Conservation (phyloP, 2,113 vertebrate genomes). For the Lampris incognitus region DNA sequence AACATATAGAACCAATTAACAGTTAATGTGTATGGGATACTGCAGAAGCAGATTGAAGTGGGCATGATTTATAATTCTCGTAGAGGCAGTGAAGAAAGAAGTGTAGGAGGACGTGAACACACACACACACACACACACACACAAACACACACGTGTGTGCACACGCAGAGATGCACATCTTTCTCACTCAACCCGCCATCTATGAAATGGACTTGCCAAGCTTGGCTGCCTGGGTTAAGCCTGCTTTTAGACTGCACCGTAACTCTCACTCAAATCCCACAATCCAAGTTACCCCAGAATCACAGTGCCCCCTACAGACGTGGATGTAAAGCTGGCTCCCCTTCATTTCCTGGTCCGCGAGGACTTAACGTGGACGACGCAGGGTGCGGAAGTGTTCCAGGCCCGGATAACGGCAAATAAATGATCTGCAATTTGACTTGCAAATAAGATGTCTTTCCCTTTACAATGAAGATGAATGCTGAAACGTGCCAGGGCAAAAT, state of each 20-base stretch:
- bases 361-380: background rate
- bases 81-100: conserved; percentile 63
- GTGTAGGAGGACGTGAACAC: conserved; percentile 28
- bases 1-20: conserved; percentile 15
- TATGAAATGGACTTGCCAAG: conserved; percentile 65
- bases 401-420: conserved; percentile 39
- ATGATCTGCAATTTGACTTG: conserved; percentile 66
- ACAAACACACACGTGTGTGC: background rate
- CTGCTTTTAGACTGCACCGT: conserved; percentile 43
- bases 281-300: conserved; percentile 12
- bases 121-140: conserved; percentile 12
- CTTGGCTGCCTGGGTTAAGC: conserved; percentile 69
- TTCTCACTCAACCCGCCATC: conserved; percentile 28
- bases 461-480: conserved; percentile 65
- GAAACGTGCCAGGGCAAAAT: conserved; percentile 37
- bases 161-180: background rate
- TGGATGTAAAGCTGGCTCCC: background rate
- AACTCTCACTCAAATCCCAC: conserved; percentile 27
- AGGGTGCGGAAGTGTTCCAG: background rate
- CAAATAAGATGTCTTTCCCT: conserved; percentile 63
- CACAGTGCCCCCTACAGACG: conserved; percentile 33
- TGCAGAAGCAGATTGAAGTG: conserved; percentile 59
- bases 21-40: conserved; percentile 53
- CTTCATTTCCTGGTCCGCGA: background rate
- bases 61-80: conserved; percentile 57